Evolutionary conservation across 2,888 invertebrate species (phyloP).

Genomic region (Polia nebulosa): DNA sequence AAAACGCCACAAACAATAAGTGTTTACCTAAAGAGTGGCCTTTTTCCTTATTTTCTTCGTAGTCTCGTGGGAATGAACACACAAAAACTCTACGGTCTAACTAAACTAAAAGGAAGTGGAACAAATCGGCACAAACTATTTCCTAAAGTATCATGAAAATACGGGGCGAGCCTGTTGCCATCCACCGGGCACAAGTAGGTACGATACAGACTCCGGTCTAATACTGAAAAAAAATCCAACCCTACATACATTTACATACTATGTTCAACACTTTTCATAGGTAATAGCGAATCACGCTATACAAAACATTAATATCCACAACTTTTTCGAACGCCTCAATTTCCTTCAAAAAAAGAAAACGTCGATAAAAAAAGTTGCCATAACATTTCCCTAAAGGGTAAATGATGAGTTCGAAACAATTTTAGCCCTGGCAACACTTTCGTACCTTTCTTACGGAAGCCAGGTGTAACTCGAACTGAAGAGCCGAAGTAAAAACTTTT

Average conservation of each 20-base stretch:
- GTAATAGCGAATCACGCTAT: background rate
- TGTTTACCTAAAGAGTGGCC: no score
- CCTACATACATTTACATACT: background rate
- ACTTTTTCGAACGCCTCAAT: conserved; percentile 21
- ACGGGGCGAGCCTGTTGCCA: background rate
- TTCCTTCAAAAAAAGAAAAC: conserved; percentile 15
- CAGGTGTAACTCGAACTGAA: conserved; percentile 65
- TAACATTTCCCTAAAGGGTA: conserved; percentile 67
- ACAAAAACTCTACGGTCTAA: no score
- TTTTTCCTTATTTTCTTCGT: conserved; percentile 5
- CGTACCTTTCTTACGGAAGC: conserved; percentile 52
- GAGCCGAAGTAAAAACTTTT: conserved; percentile 66
- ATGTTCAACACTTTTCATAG: no score
- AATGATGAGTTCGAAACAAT: conserved; percentile 64
- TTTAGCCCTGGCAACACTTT: conserved; percentile 56
- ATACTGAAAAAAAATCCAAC: background rate
- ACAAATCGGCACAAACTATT: background rate
- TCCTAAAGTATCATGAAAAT: background rate
- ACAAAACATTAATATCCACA: background rate
- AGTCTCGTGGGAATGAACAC: background rate
- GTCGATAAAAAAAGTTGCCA: conserved; percentile 58
- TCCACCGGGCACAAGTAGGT: background rate
- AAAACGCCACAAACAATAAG: background rate
- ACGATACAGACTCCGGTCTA: background rate
- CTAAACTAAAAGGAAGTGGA: background rate